A percentile compares a stretch with the other conserved stretches of the same genome.
phyloP scores from a whole-genome alignment of 2,888 invertebrate genomes.

The Nomada fucata region DNA sequence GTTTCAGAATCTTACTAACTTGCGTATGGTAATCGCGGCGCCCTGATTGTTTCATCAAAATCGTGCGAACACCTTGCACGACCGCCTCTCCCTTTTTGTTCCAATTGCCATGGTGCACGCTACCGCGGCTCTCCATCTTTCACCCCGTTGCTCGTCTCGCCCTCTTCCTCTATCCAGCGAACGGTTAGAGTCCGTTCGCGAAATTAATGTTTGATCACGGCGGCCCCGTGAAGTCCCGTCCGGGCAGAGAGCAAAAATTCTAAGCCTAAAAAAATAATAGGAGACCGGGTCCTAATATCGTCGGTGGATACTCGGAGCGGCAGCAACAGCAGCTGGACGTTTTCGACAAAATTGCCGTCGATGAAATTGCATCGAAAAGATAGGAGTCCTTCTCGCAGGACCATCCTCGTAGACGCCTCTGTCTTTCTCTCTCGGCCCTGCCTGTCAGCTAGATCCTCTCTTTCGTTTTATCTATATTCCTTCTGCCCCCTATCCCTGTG shows the following conservation, averaged over 20 bases:
- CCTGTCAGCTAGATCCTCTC: not conserved
- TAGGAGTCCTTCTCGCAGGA: slow-evolving; percentile 47
- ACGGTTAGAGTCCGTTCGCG: slow-evolving; percentile 55
- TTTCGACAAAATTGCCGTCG: slow-evolving; percentile 74
- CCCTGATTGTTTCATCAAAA: slow-evolving; percentile 62
- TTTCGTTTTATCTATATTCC: not conserved
- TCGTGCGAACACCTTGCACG: slow-evolving; percentile 62
- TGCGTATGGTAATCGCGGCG: slow-evolving; percentile 46
- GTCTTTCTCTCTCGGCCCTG: not conserved
- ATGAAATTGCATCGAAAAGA: slow-evolving; percentile 69
- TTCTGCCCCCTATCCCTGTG: not conserved
- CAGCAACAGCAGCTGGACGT: slow-evolving; percentile 76
- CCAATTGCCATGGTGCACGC: slow-evolving; percentile 26
- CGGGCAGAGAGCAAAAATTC: slow-evolving; percentile 34
- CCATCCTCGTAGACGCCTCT: slow-evolving; percentile 13
- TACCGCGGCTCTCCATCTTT: not conserved
- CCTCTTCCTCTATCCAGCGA: slow-evolving; percentile 32
- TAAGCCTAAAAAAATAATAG: slow-evolving; percentile 59
- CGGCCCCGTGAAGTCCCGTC: slow-evolving; percentile 56
- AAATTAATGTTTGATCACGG: slow-evolving; percentile 73
- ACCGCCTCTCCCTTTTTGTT: slow-evolving; percentile 30
- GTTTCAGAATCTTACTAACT: slow-evolving; percentile 30
- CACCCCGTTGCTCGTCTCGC: not conserved
- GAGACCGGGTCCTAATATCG: slow-evolving; percentile 57
- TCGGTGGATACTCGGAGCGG: slow-evolving; percentile 54